Evolutionary conservation across 2,888 invertebrate genomes (phyloP), one percentile per base, ranked within the genome.

Genomic region (Yponomeuta malinellus): DNA sequence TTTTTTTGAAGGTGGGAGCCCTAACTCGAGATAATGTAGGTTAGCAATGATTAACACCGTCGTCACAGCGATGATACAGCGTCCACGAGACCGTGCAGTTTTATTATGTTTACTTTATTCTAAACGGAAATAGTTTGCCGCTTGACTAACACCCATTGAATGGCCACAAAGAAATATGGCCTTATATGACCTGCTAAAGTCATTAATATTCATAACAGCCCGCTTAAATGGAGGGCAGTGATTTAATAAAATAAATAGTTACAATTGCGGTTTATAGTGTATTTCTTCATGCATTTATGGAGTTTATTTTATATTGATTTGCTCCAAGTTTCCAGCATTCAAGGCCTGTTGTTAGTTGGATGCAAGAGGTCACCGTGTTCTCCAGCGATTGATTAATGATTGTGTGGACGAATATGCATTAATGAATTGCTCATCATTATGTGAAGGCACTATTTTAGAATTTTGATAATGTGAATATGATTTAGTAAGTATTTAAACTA

Each of bases 301-400:
- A 69, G 48, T 70, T 52, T 70, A 70, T 70, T 63, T 37, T 15
- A 33, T 37, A 37, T 69, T 69, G 5, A 2, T 37, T 37, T 3
- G 37, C 37, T 37, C 37, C 37, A 69, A 31, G 10, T 33, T 63
- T 70, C 63, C 63, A 63, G 10, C 48, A 70, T 48, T 65, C 71
- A 63, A 70, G 48, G 66, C 15, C 31, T 29, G 10, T 48, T 23
- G n/a, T 74, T 72, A 73, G 52, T 73, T 86, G 52, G 48, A 23
- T 23, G 52, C 29, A 12, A 29, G 48, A 69, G 69, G 69, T 69
- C 69, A 69, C 15, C 15, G 23, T 33, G 37, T 52, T 52, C 52
- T 2, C 10, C 52, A 23, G 64, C 12, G 52, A 52, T 52, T 52
- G 52, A 52, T 52, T 52, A 52, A 52, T 52, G 52, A 52, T 52